Percentiles rank a stretch among this genome's conserved stretches.
Evolutionary conservation across 2,888 invertebrate genomes (phyloP).

Genomic region (Eueremaeus valkanovi): DNA sequence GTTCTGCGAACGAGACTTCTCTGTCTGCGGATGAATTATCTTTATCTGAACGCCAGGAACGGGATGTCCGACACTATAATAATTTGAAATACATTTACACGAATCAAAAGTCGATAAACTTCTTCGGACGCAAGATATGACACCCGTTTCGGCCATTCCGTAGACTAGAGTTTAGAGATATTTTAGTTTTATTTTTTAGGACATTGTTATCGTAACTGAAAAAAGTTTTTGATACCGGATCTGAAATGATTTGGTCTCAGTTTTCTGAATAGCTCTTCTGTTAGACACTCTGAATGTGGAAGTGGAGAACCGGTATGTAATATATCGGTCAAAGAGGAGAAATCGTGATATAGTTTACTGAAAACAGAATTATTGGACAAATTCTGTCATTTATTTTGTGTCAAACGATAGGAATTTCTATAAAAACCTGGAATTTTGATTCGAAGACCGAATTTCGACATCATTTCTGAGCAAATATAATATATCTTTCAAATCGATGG

Average conservation of each 20-base stretch:
- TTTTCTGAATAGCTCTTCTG: constrained; percentile 3
- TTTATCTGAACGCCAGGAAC: constrained; percentile 35
- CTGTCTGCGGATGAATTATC: constrained; percentile 30
- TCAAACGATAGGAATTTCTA: background rate
- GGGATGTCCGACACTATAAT: constrained; percentile 10
- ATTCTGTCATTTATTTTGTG: background rate
- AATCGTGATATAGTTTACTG: background rate
- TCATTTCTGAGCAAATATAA: constrained; percentile 1
- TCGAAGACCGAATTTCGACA: background rate
- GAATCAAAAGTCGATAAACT: background rate
- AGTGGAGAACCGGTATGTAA: constrained; percentile 3
- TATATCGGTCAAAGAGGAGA: background rate
- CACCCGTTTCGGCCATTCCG: constrained; percentile 4
- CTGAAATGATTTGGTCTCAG: constrained; percentile 6
- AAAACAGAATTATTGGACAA: background rate
- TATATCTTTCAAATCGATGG: background rate
- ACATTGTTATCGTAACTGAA: no score
- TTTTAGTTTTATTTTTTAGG: no score
- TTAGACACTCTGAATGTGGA: background rate
- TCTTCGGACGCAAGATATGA: background rate
- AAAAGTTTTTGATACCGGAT: no score
- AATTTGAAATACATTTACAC: background rate
- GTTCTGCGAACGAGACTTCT: background rate
- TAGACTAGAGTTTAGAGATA: no score
- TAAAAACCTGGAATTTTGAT: background rate